These are phyloP conservation scores for Altica lythri DNA, from an alignment of 2,888 invertebrate species.

Conservation along the genomic window DNA sequence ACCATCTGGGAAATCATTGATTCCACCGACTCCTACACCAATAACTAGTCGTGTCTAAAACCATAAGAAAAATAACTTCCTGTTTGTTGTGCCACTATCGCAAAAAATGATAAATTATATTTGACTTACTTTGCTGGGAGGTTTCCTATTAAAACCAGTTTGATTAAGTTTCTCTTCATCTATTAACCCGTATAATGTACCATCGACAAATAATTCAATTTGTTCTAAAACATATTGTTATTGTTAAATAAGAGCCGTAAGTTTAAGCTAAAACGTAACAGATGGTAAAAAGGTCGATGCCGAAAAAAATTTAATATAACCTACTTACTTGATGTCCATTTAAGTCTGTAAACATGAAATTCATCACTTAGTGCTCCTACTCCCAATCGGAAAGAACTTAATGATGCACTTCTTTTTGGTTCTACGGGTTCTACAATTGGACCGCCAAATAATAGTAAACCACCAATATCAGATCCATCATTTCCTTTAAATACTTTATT, in stretches of 20 bases:
- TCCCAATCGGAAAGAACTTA: constrained; percentile 27
- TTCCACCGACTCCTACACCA: constrained; percentile 74
- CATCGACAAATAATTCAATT: constrained; percentile 54
- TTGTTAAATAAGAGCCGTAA: no score
- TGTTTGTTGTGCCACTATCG: no score
- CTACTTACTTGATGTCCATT: constrained; percentile 67
- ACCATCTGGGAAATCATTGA: constrained; percentile 67
- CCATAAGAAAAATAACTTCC: constrained; percentile 6
- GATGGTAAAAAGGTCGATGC: no score
- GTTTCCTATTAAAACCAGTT: constrained; percentile 29
- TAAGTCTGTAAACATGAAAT: constrained; percentile 68
- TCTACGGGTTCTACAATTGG: constrained; percentile 54
- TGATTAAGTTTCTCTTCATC: constrained; percentile 20
- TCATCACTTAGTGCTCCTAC: constrained; percentile 60
- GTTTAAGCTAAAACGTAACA: no score
- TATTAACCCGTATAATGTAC: constrained; percentile 51
- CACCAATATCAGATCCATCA: constrained; percentile 54
- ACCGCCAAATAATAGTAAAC: constrained; percentile 60
- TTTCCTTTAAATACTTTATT: constrained; percentile 51
- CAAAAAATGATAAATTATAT: neutral
- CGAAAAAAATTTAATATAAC: constrained; percentile 14
- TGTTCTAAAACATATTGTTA: constrained; percentile 49
- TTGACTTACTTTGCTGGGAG: constrained; percentile 27
- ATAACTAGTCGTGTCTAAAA: constrained; percentile 68
- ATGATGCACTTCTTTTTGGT: constrained; percentile 31